Evolutionary conservation across 2,113 vertebrate species (phyloP).

Genomic region (Channa argus): DNA sequence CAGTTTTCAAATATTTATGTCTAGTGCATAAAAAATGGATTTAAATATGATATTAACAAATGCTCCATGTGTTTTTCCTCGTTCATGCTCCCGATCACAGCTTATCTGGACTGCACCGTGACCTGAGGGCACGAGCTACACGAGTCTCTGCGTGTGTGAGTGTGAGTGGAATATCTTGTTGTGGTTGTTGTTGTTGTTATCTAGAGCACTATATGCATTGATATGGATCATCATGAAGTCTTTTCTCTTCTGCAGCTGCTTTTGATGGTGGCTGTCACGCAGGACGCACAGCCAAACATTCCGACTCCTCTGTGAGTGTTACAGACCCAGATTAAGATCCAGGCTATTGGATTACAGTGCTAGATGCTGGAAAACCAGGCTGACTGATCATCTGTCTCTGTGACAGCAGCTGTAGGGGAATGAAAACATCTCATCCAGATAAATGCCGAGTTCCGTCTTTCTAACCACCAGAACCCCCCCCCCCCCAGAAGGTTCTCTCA

Average conservation of each 20-base stretch:
- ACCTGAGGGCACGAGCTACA: conserved; percentile 17
- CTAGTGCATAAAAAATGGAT: too few relatives aligned
- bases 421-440: neutral
- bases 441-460: neutral
- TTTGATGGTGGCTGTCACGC: conserved; percentile 32
- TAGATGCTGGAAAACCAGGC: neutral
- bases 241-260: too few relatives aligned
- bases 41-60: neutral
- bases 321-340: conserved; percentile 26
- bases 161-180: neutral
- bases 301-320: conserved; percentile 17
- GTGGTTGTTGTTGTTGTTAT: too few relatives aligned
- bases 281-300: neutral
- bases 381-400: neutral
- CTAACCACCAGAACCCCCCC: neutral
- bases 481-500: too few relatives aligned
- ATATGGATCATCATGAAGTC: too few relatives aligned
- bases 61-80: neutral
- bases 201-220: too few relatives aligned
- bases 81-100: conserved; percentile 20
- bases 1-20: too few relatives aligned
- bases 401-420: neutral
- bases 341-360: conserved; percentile 34
- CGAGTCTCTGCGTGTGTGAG: neutral
- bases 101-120: conserved; percentile 28